Evolutionary conservation across 2,888 invertebrate species (phyloP), one percentile per base, ranked within the genome.

Genomic region (Litoditis marina): DNA sequence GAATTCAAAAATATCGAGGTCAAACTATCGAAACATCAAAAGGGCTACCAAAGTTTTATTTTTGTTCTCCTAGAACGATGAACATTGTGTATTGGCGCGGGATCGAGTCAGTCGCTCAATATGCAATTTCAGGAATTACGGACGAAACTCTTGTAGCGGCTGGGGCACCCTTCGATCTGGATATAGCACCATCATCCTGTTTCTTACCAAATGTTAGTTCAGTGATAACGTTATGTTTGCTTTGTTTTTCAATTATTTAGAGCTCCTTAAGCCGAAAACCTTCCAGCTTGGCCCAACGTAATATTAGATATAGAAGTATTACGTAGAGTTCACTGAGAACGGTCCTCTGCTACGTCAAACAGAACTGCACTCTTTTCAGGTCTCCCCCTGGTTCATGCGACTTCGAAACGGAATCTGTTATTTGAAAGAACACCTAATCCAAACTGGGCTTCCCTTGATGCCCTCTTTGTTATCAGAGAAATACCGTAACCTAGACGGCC

Each of bases 131-230:
- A 74, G 77, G 71, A 7, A 62, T 81, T 19, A 76, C 77, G 13
- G 79, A 80, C 58, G 82, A 82, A 60, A 82, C 79, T 13, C 55
- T 78, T 11, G 58, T 80, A 22, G 82, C 80, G 7, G 71, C 82
- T 28, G 75, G 76, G 46, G 68, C 68, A 0, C 74, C 80, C 1
- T 59, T 77, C 39, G 63, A 76, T 52, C 55, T 74, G 3, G 60
- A 70, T 11, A 53, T 53, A 31, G 63, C 65, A 11, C 64, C 70
- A 42, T 68, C 75, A 2, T 60, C 68, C 60, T 70, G 76, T 57
- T n/a, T 16, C 47, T 55, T 55, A 31, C 61, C 61, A 53, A 51
- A 61, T 49, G 61, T 61, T 19, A 47, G 60, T 3, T 5, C 44
- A 5, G 25, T 44, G 5, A 44, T 5, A 3, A 4, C 19, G 25